phyloP scores from a whole-genome alignment of 2,888 invertebrate genomes.

The Alitta virens region DNA sequence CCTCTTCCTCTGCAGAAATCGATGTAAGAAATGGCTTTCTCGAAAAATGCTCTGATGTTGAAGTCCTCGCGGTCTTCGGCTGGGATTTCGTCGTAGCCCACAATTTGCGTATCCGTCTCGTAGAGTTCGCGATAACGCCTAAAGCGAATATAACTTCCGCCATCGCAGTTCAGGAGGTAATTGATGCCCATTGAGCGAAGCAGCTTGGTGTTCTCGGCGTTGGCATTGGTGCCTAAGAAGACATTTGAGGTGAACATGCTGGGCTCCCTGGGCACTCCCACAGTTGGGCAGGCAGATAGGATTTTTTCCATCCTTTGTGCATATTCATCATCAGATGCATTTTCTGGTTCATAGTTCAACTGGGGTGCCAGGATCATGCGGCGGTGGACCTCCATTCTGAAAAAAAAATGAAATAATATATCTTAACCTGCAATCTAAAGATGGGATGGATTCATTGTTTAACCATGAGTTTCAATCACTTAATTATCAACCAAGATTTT shows the following conservation, averaged over 20 bases:
- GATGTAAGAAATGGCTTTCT: constrained; percentile 20
- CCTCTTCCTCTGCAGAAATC: constrained; percentile 13
- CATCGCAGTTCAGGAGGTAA: constrained; percentile 26
- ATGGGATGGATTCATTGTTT: too few relatives aligned
- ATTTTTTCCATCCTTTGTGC: constrained; percentile 22
- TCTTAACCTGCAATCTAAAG: too few relatives aligned
- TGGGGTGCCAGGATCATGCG: neutral
- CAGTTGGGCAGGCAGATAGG: constrained; percentile 16
- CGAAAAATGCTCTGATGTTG: constrained; percentile 8
- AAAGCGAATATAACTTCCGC: constrained; percentile 9
- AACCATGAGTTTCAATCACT: too few relatives aligned
- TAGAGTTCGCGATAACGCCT: constrained; percentile 14
- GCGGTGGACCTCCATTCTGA: neutral
- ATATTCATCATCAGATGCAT: constrained; percentile 16
- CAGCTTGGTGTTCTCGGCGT: constrained; percentile 26
- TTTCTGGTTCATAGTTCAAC: neutral
- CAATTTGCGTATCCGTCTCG: constrained; percentile 14
- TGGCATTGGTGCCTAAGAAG: constrained; percentile 24
- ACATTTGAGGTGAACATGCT: constrained; percentile 10
- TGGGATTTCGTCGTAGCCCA: constrained; percentile 20
- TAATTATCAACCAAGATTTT: too few relatives aligned
- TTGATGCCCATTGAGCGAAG: constrained; percentile 15
- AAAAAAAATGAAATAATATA: too few relatives aligned
- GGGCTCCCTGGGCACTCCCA: constrained; percentile 27
- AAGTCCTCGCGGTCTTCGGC: constrained; percentile 21